Evolutionary conservation across 2,113 vertebrate genomes (phyloP), one percentile per base, ranked within the genome.

Genomic region (Eurypyga helias): DNA sequence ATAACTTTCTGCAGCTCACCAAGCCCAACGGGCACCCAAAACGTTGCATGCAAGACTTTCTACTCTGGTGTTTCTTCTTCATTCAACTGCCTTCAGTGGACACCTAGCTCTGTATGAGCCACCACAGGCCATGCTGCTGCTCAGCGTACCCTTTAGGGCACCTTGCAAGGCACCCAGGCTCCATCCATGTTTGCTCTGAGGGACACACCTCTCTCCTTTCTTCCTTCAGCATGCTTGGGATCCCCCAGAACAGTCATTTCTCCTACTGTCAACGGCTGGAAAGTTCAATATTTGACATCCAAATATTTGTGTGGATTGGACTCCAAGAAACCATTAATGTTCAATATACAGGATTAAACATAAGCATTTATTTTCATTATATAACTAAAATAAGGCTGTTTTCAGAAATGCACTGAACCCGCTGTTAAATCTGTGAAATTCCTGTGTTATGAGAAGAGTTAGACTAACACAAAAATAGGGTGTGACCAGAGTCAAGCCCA

Each of bases 221-320:
- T 49, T 85, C 57, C 31, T 60, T 8, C 4, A 1, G 20, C 7
- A 25, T 28, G 7, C 15, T 21, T 34, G 45, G 31, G 23, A 85
- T 7, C 25, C 38, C 55, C 76, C 8, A 38, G 21, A 8, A 25
- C 10, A 13, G 10, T 9, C 16, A 18, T 58, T 79, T 48, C 71
- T 87, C 43, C 54, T 69, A 5, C 16, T 46, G 48, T 12, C 13
- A 29, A 36, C n/a, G 54, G 16, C 26, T 79, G 87, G 77, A 83
- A 87, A 79, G 66, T 79, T 95, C 77, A 65, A 54, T 93, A 70
- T 83, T 90, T 90, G 78, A 75, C 61, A 79, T 79, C n/a, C 55
- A 87, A 95, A 93, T 93, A 83, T 90, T 95, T 90, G 66, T 28
- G 28, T 20, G 48, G 38, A 60, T 54, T 1, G 0, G 20, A n/a